Evolutionary conservation across 30 jellyfish, hydroid and myxozoan species (phyloP).

Genomic region (Chironex yamaguchii): DNA sequence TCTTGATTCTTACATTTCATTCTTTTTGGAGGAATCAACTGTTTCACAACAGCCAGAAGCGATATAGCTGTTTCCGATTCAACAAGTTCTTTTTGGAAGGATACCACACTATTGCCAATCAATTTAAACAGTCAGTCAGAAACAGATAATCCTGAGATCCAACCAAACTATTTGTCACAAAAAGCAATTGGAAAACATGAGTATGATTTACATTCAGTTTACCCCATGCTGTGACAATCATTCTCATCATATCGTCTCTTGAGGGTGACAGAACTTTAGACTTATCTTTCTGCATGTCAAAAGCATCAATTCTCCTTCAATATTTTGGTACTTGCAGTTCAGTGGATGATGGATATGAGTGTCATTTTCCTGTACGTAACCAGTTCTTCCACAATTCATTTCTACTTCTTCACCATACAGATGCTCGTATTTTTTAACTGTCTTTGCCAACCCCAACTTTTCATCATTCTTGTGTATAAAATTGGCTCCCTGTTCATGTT

Average conservation of each 20-base stretch:
- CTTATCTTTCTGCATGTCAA: not conserved
- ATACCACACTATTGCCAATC: not conserved
- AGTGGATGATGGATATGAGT: too few species aligned
- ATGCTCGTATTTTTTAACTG: not conserved
- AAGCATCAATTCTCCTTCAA: not conserved
- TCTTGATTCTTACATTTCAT: not conserved
- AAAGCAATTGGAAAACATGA: not conserved
- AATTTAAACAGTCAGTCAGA: not conserved
- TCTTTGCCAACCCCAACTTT: not conserved
- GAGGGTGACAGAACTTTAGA: not conserved
- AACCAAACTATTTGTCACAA: not conserved
- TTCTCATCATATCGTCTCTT: not conserved
- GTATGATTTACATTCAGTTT: not conserved
- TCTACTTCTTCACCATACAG: not conserved
- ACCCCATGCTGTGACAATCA: not conserved
- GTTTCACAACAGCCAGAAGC: not conserved
- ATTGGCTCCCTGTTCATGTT: not conserved
- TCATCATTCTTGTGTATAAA: not conserved
- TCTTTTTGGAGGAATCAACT: not conserved
- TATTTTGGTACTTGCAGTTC: too few species aligned
- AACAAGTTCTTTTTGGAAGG: not conserved
- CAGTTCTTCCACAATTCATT: not conserved
- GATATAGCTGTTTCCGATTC: not conserved
- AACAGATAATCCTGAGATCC: not conserved
- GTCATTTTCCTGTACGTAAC: not conserved